A percentile compares a stretch with the other conserved stretches of the same genome.
Evolutionary conservation across 2,797 vertebrate species (phyloP).

Genomic region (Leuciscus waleckii): DNA sequence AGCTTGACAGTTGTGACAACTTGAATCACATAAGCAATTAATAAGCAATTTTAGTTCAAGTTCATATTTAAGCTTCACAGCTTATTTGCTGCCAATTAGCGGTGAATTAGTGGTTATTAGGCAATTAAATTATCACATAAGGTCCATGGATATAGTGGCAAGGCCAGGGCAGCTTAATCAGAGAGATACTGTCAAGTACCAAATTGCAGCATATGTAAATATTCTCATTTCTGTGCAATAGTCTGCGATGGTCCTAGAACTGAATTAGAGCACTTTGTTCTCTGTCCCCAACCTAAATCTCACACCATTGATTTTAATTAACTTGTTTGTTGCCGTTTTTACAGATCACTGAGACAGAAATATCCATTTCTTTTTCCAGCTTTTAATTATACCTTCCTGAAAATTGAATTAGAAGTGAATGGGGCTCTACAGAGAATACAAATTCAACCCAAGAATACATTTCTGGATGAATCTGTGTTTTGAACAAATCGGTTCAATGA

Average conservation of each 20-base stretch:
- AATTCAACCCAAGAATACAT: background rate
- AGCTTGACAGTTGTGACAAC: conserved; percentile 48
- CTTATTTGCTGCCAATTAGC: conserved; percentile 49
- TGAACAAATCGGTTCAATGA: background rate
- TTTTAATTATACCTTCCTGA: conserved; percentile 60
- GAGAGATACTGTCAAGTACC: conserved; percentile 10
- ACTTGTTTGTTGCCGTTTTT: conserved; percentile 55
- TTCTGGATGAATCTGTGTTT: background rate
- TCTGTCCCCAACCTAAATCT: conserved; percentile 43
- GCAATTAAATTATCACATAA: conserved; percentile 41
- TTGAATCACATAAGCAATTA: conserved; percentile 48
- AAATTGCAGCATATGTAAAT: conserved; percentile 9
- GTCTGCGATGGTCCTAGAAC: background rate
- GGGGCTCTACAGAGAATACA: background rate
- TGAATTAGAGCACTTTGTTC: background rate
- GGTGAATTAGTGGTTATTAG: conserved; percentile 46
- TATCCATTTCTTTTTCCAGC: conserved; percentile 57
- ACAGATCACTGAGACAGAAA: conserved; percentile 57
- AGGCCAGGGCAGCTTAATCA: conserved; percentile 19
- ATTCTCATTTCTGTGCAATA: background rate
- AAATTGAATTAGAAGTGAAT: background rate
- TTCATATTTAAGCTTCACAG: conserved; percentile 34
- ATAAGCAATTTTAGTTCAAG: conserved; percentile 46
- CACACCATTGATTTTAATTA: conserved; percentile 63
- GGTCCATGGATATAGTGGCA: conserved; percentile 19